Percentiles rank a stretch among this genome's conserved stretches.
Evolutionary conservation across 2,113 vertebrate genomes (phyloP).

Genomic region (Lepisosteus osseus): DNA sequence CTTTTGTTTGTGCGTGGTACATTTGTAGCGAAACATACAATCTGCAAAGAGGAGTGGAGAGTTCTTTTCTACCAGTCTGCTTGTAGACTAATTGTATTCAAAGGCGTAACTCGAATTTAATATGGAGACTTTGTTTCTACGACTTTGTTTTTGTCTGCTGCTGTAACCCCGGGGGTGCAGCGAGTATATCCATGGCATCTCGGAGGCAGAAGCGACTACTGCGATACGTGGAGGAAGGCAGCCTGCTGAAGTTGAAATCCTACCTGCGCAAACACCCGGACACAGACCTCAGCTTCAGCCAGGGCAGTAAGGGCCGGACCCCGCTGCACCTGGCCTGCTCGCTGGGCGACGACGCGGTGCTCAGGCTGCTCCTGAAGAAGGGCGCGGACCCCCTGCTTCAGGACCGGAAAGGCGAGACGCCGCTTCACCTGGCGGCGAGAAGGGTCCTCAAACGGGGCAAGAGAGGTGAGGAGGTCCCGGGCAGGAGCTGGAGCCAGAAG

Average conservation of each 20-base stretch:
- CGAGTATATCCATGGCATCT: conserved; percentile 52
- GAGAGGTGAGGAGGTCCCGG: conserved; percentile 33
- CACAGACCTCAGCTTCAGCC: conserved; percentile 63
- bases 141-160: no score
- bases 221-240: conserved; percentile 69
- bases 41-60: no score
- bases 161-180: no score
- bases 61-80: no score
- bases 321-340: conserved; percentile 71
- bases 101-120: no score
- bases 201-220: conserved; percentile 60
- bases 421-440: conserved; percentile 68
- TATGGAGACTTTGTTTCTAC: no score
- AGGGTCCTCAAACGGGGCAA: conserved; percentile 57
- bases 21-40: no score
- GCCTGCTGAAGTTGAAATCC: conserved; percentile 66
- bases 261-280: conserved; percentile 68
- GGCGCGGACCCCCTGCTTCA: conserved; percentile 66
- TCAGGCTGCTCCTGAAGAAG: conserved; percentile 66
- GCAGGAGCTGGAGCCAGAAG: no score
- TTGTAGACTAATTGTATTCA: no score
- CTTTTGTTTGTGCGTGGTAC: no score
- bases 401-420: conserved; percentile 68
- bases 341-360: conserved; percentile 57
- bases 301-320: conserved; percentile 55